Evolutionary conservation across 2,113 vertebrate species (phyloP).

Genomic region (Taxidea taxus): DNA sequence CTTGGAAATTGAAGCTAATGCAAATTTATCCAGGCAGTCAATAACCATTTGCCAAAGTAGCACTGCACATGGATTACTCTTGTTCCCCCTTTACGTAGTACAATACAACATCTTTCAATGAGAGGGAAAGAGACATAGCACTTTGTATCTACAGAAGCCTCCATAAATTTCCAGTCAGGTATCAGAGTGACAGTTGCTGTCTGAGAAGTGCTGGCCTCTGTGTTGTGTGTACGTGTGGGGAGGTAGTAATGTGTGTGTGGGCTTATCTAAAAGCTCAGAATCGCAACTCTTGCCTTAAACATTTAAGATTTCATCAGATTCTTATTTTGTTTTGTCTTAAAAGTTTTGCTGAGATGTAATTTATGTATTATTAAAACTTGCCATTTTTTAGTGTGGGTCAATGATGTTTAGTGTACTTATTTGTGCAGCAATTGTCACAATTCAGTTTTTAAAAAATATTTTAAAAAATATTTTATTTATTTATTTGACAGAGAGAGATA

Average conservation of each 20-base stretch:
- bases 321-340: background rate
- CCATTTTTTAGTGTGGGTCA: background rate
- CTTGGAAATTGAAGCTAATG: constrained; percentile 6
- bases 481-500: background rate
- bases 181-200: background rate
- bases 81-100: background rate
- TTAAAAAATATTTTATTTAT: background rate
- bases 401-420: background rate
- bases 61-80: background rate
- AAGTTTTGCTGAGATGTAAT: background rate
- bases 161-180: background rate
- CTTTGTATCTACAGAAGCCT: background rate
- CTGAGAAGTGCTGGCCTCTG: background rate
- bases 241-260: background rate
- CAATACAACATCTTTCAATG: background rate
- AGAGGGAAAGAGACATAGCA: background rate
- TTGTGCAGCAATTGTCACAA: background rate
- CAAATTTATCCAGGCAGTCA: background rate
- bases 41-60: background rate
- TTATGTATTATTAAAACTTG: background rate
- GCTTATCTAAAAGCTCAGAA: background rate
- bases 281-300: background rate
- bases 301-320: background rate
- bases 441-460: background rate
- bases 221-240: background rate